phyloP scores from a whole-genome alignment of 2,113 vertebrate genomes.

The Oryzias woworae region DNA sequence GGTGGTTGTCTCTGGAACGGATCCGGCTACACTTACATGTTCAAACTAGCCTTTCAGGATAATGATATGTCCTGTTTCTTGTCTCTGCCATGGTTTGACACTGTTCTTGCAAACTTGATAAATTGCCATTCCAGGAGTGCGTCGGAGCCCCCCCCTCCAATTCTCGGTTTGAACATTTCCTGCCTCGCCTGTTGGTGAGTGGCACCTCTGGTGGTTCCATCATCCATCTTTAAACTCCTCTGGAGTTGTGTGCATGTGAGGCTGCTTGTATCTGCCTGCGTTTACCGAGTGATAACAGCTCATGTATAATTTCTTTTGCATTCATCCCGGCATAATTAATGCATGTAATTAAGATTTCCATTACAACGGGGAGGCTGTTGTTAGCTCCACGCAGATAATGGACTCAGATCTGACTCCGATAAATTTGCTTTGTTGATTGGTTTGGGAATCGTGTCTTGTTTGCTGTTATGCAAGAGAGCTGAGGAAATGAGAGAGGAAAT shows the following conservation, averaged over 20 bases:
- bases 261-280: slow-evolving; percentile 56
- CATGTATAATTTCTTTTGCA: slow-evolving; percentile 68
- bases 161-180: too few species aligned
- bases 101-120: too few species aligned
- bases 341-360: slow-evolving; percentile 78
- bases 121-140: too few species aligned
- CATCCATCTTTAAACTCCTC: slow-evolving; percentile 38
- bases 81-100: too few species aligned
- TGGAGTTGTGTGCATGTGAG: slow-evolving; percentile 34
- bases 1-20: too few species aligned
- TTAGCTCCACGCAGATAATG: slow-evolving; percentile 75
- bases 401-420: slow-evolving; percentile 76
- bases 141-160: too few species aligned
- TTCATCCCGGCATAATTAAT: slow-evolving; percentile 75
- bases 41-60: too few species aligned
- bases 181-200: too few species aligned
- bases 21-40: too few species aligned
- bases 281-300: slow-evolving; percentile 69
- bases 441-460: slow-evolving; percentile 53
- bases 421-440: slow-evolving; percentile 75
- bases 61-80: too few species aligned
- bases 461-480: slow-evolving; percentile 33
- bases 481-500: slow-evolving; percentile 11
- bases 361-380: slow-evolving; percentile 78
- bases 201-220: too few species aligned